phyloP scores from a whole-genome alignment of 2,797 vertebrate species.

The Sorex maritimensis region DNA sequence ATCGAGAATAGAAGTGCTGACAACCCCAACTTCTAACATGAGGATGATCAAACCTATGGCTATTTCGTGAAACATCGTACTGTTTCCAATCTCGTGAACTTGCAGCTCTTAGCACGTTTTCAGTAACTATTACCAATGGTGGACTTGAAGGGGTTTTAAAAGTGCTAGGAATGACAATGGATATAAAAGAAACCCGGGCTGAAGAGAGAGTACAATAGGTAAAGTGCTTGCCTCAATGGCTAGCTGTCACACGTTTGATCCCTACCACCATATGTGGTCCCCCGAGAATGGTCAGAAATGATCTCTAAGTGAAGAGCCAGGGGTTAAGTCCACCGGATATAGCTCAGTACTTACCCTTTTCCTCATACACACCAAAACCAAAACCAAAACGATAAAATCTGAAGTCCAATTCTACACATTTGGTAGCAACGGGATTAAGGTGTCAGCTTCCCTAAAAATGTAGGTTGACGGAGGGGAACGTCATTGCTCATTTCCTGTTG shows the following conservation, averaged over 20 bases:
- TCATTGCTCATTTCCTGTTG: slow-evolving; percentile 51
- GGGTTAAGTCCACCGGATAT: too few relatives aligned
- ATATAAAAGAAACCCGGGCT: neutral
- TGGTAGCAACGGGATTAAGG: slow-evolving; percentile 2
- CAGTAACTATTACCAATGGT: neutral
- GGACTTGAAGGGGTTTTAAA: neutral
- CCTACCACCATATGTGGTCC: too few relatives aligned
- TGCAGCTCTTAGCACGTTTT: slow-evolving; percentile 3
- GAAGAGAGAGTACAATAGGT: too few relatives aligned
- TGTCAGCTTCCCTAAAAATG: neutral
- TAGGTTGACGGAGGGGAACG: neutral
- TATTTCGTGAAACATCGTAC: neutral
- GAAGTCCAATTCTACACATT: neutral
- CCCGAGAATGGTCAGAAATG: too few relatives aligned
- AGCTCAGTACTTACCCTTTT: too few relatives aligned
- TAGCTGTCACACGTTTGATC: too few relatives aligned
- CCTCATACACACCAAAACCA: too few relatives aligned
- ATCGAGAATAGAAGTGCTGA: slow-evolving; percentile 50
- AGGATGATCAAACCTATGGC: neutral
- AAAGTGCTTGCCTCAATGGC: too few relatives aligned
- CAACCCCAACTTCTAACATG: neutral
- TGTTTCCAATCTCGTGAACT: slow-evolving; percentile 26
- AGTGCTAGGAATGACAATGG: neutral
- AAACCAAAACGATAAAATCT: neutral
- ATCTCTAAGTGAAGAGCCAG: too few relatives aligned